Base-by-base conservation (phyloP, 2,797 vertebrate genomes). In the Zalophus californianus region DNA sequence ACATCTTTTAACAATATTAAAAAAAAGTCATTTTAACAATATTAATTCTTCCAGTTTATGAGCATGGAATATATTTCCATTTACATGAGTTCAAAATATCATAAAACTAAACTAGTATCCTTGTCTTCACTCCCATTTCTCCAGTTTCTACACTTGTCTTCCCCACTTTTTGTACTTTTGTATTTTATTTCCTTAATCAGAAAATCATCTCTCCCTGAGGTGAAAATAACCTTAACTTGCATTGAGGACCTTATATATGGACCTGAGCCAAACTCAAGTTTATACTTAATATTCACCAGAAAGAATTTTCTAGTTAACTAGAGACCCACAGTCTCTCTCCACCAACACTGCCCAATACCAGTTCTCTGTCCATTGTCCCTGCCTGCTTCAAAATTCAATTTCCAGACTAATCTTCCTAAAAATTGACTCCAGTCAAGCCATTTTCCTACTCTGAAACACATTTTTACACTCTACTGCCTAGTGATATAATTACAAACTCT, bases 361-460 rank as follows among this genome's bases (percentile, higher is more conserved):
- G 7, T 38, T 56, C n/a, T 85, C 16, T 95, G 32, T 11, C 48
- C 38, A 60, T 93, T 96, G 54, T 83, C 44, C 12, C 54, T 73
- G 60, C 60, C 82, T 89, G 38, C 68, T 92, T 41, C 38, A 8
- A 93, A 90, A 95, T 90, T 94, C 91, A 92, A 75, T 89, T 92
- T 92, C 82, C 82, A 95, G 54, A 75, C 92, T 92, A 85, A 96
- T 97, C 90, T 96, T 97, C 64, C 87, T 94, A 90, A 96, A 97
- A 96, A 58, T 92, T 78, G 88, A 86, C 85, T 64, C 77, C 85
- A 95, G 9, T 96, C 72, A 92, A 95, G 56, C 35, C 78, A 83
- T 92, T 88, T 86, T 7, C 82, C 78, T 93, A 23, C n/a, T 88
- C 68, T 32, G 50, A 94, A 96, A 44, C 44, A 89, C 62, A 83